phyloP scores from a whole-genome alignment of 2,113 vertebrate genomes.

The Saimiri boliviensis region DNA sequence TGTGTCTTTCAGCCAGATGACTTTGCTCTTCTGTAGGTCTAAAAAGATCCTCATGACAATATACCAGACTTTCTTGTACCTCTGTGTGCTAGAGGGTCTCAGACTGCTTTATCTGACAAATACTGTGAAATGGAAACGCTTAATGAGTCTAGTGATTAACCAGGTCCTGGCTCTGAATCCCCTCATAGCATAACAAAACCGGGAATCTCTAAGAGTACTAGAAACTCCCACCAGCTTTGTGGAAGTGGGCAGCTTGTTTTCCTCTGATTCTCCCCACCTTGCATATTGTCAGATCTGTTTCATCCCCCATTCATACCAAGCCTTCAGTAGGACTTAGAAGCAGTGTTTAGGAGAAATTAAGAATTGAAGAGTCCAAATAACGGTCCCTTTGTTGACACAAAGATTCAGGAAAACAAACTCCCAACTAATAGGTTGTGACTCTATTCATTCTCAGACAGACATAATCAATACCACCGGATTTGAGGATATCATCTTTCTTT shows the following conservation, averaged over 20 bases:
- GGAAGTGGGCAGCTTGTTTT: not conserved
- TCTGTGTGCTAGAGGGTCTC: not conserved
- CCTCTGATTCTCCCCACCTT: not conserved
- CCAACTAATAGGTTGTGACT: not conserved
- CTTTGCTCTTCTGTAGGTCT: not conserved
- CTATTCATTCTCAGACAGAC: conserved; percentile 21
- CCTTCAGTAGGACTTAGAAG: not conserved
- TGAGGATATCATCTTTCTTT: conserved; percentile 51
- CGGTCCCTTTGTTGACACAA: not conserved
- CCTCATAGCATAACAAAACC: not conserved
- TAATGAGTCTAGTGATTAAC: not conserved
- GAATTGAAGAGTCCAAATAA: not conserved
- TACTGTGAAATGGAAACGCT: not conserved
- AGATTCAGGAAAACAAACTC: not conserved
- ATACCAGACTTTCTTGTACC: not conserved
- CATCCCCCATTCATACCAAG: not conserved
- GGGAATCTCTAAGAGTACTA: not conserved
- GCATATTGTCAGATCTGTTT: not conserved
- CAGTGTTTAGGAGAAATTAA: not conserved
- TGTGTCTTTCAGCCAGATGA: not conserved
- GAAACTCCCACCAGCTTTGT: not conserved
- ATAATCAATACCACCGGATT: conserved; percentile 51
- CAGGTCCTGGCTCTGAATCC: not conserved
- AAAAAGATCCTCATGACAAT: not conserved
- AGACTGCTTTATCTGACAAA: not conserved